These are phyloP conservation scores for Troglohyphantes excavatus DNA, from an alignment of 2,888 invertebrate species.

Conservation along the genomic window DNA sequence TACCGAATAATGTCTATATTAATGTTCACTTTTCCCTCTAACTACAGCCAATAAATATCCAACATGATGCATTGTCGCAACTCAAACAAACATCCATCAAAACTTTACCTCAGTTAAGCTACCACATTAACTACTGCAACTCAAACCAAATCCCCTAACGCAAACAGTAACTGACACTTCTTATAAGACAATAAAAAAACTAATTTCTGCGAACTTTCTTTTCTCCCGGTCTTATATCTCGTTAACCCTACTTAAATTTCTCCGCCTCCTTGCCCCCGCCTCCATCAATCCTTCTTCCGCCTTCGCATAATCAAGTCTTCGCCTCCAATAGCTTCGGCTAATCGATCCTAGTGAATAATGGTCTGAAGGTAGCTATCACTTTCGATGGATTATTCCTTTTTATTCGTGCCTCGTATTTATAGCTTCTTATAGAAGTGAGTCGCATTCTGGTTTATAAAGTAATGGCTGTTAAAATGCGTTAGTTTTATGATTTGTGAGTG, in stretches of 20 bases:
- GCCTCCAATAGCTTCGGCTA: background rate
- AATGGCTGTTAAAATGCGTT: too few species aligned
- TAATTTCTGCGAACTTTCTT: background rate
- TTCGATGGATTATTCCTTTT: slow-evolving; percentile 44
- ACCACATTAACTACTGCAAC: background rate
- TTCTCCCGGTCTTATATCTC: too few species aligned
- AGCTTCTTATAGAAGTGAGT: too few species aligned
- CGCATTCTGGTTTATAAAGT: too few species aligned
- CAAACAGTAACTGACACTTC: background rate
- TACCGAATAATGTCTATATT: too few species aligned
- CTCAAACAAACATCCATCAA: background rate
- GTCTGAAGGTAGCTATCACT: slow-evolving; percentile 27
- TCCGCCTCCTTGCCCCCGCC: background rate
- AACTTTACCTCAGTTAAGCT: background rate
- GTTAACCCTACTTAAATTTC: slow-evolving; percentile 3
- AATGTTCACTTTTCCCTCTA: background rate
- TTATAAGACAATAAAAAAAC: too few species aligned
- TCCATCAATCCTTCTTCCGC: background rate
- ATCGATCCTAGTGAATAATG: slow-evolving; percentile 48
- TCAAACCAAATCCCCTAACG: background rate
- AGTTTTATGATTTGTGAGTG: too few species aligned
- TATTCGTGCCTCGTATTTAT: background rate
- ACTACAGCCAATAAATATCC: too few species aligned
- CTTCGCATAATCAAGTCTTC: background rate
- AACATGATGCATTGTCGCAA: background rate